Conservation (phyloP, 2,888 invertebrate species). For the Platycheirus albimanus region DNA sequence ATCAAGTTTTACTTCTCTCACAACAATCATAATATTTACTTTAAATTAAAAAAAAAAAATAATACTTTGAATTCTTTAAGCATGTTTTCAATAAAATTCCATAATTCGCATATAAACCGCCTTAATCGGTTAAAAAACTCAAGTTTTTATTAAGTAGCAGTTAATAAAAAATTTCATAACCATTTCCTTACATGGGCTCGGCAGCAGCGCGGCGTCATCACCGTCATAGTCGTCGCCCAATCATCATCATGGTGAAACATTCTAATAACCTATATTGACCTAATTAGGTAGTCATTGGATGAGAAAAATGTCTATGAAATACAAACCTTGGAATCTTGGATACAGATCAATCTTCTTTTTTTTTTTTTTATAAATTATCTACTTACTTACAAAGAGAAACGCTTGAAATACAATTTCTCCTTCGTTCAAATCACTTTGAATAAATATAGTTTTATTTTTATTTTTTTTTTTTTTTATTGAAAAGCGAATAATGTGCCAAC, state of each 20-base stretch:
- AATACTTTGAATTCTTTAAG: slow-evolving; percentile 28
- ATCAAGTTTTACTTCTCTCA: slow-evolving; percentile 38
- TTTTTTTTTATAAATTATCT: not conserved
- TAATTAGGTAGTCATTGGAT: slow-evolving; percentile 42
- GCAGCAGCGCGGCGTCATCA: too few species aligned
- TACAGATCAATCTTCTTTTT: slow-evolving; percentile 46
- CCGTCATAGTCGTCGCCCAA: slow-evolving; percentile 3
- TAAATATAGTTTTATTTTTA: slow-evolving; percentile 3
- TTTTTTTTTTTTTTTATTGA: slow-evolving; percentile 1
- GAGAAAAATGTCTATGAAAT: slow-evolving; percentile 34
- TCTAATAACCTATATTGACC: slow-evolving; percentile 59
- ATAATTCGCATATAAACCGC: slow-evolving; percentile 15
- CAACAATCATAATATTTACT: not conserved
- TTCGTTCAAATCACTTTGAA: slow-evolving; percentile 52
- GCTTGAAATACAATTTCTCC: slow-evolving; percentile 51
- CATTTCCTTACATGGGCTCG: slow-evolving; percentile 57
- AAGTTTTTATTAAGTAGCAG: slow-evolving; percentile 31
- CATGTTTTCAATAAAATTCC: slow-evolving; percentile 31
- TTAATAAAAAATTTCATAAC: slow-evolving; percentile 54
- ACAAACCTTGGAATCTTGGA: slow-evolving; percentile 31
- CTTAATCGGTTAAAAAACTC: slow-evolving; percentile 45
- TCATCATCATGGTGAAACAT: slow-evolving; percentile 43
- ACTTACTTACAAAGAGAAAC: slow-evolving; percentile 22
- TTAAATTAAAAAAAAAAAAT: not conserved
- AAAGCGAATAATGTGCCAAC: slow-evolving; percentile 44